These are phyloP conservation scores for Channa argus DNA, from an alignment of 2,113 vertebrate genomes.

Conservation along the genomic window DNA sequence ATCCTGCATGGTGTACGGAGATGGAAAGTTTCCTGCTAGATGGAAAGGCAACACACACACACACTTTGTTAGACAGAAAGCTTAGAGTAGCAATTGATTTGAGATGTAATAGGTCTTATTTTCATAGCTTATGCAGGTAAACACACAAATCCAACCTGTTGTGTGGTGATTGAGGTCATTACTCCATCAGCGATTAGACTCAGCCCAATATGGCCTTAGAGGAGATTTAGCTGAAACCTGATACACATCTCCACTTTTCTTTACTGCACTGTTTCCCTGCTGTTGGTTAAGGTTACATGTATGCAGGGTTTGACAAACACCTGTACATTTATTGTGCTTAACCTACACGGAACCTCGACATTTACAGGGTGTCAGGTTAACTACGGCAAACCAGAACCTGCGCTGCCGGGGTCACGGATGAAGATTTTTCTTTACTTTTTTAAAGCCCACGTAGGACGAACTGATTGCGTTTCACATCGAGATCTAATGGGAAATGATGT, in stretches of 20 bases:
- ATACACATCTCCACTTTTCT: background rate
- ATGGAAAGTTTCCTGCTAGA: slow-evolving; percentile 49
- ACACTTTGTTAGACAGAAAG: background rate
- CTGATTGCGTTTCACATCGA: slow-evolving; percentile 33
- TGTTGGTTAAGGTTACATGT: too few species aligned
- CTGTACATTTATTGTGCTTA: too few species aligned
- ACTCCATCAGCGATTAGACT: slow-evolving; percentile 60
- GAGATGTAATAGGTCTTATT: background rate
- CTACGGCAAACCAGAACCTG: too few species aligned
- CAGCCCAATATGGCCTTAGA: slow-evolving; percentile 51
- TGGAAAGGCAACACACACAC: slow-evolving; percentile 10
- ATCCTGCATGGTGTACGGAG: slow-evolving; percentile 21
- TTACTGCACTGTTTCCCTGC: slow-evolving; percentile 42
- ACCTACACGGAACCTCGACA: too few species aligned
- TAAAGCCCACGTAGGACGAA: too few species aligned
- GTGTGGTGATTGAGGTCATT: slow-evolving; percentile 66
- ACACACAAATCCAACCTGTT: slow-evolving; percentile 30
- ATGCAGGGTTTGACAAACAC: too few species aligned
- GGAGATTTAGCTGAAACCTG: slow-evolving; percentile 27
- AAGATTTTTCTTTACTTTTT: too few species aligned
- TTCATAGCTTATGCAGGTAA: background rate
- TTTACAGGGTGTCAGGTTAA: background rate
- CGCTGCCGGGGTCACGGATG: too few species aligned
- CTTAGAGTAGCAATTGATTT: too few species aligned
- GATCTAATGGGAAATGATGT: slow-evolving; percentile 17